phyloP scores from a whole-genome alignment of 2,888 invertebrate species.

The Heliconius erato region DNA sequence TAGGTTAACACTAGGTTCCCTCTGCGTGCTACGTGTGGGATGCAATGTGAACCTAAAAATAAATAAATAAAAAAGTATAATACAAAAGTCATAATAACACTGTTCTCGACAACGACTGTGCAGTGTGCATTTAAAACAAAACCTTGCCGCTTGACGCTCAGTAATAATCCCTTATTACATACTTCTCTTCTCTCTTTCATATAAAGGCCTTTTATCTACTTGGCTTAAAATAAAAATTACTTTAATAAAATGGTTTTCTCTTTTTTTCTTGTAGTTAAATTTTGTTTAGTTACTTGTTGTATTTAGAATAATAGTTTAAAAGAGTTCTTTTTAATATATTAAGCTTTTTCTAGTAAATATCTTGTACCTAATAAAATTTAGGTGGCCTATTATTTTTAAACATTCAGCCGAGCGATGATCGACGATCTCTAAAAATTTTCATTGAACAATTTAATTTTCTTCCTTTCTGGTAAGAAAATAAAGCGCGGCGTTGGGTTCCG shows the following conservation, averaged over 20 bases:
- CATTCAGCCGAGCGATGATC: no score
- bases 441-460: no score
- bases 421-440: no score
- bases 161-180: conserved; percentile 19
- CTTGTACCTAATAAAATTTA: no score
- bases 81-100: conserved; percentile 29
- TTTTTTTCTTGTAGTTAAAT: neutral
- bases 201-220: conserved; percentile 16
- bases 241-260: neutral
- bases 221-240: conserved; percentile 22
- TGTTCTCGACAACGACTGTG: conserved; percentile 29
- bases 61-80: neutral
- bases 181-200: conserved; percentile 11
- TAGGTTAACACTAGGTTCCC: neutral
- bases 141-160: conserved; percentile 23
- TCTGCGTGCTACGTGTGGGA: neutral
- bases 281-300: neutral
- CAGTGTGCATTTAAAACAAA: conserved; percentile 37
- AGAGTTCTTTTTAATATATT: no score
- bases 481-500: no score
- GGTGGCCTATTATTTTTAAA: no score
- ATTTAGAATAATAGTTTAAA: no score
- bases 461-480: no score
- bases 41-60: neutral
- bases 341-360: no score